Base-by-base conservation (phyloP, 2,113 vertebrate genomes). In the Hippoglossus stenolepis region DNA sequence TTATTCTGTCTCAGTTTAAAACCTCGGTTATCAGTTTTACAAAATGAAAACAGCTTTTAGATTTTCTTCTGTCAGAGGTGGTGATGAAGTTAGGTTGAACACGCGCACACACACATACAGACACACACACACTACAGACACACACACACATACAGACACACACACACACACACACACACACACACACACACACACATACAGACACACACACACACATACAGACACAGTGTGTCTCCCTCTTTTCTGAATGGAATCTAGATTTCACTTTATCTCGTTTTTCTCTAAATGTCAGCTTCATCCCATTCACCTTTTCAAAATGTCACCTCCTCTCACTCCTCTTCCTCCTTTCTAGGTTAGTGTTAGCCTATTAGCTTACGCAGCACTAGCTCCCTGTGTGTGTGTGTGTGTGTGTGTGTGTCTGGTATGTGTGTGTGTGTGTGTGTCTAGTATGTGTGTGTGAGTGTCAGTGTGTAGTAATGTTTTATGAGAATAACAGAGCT, bases 271-370 rank as follows among this genome's bases (percentile, higher is more conserved):
- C 73, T 85, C 49, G 5, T 53, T 82, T 81, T 82, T 79, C 75
- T 84, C 59, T 79, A 84, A 89, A 86, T 84, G 84, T 76, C 81
- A 79, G 64, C 80, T 73, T 88, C 66, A 38, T 85, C 62, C 5
- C 63, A 43, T 68, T 83, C 87, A 81, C 84, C 80, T 86, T 79
- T 84, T 75, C 70, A 71, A 85, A 82, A 88, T 88, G 83, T 85
- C 86, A 68, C 53, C 62, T 65, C 77, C 72, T 76, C 43, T 35
- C 20, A 8, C 20, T 9, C 24, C 56, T 57, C 20, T 17, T 40
- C 23, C 13, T 17, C 35, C 53, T 24, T n/a, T 59, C 58, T 54
- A 24, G 68, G 68, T 70, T 81, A 76, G 70, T 56, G 77, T 88
- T 90, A 78, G 77, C 82, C 81, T 84, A 75, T 76, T 79, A 75